phyloP scores from a whole-genome alignment of 1,140 invertebrate species.

The Kradibia gibbosae region DNA sequence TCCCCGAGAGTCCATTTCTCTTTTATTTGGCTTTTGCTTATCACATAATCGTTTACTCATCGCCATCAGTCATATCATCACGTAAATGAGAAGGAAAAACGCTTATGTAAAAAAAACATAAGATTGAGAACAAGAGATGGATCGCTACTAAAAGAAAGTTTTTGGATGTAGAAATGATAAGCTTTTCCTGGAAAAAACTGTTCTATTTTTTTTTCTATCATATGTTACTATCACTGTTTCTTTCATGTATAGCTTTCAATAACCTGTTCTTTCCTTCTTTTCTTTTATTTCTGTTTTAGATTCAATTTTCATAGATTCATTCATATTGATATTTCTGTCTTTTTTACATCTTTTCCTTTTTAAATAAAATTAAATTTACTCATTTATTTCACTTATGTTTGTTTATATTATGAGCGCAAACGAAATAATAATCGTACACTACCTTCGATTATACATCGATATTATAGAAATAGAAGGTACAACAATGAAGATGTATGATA shows the following conservation, averaged over 20 bases:
- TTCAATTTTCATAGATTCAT: too few species aligned
- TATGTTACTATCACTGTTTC: neutral
- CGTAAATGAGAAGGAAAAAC: neutral
- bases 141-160: neutral
- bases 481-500: constrained; percentile 3
- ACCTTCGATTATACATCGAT: too few species aligned
- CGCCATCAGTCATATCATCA: constrained; percentile 16
- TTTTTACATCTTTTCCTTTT: neutral
- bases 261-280: neutral
- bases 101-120: neutral
- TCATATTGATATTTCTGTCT: too few species aligned
- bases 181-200: neutral
- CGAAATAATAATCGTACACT: neutral
- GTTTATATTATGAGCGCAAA: constrained; percentile 4
- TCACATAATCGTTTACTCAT: constrained; percentile 36
- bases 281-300: neutral
- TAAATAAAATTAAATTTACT: neutral
- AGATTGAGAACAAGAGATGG: neutral
- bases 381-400: neutral
- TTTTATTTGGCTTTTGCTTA: neutral
- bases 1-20: neutral
- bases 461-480: neutral
- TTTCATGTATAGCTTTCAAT: neutral
- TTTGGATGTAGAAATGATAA: constrained; percentile 1
- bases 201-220: constrained; percentile 7